Percentiles rank a stretch among this genome's conserved stretches.
Conservation (phyloP, 2,797 vertebrate species). For the Danionella dracula region DNA sequence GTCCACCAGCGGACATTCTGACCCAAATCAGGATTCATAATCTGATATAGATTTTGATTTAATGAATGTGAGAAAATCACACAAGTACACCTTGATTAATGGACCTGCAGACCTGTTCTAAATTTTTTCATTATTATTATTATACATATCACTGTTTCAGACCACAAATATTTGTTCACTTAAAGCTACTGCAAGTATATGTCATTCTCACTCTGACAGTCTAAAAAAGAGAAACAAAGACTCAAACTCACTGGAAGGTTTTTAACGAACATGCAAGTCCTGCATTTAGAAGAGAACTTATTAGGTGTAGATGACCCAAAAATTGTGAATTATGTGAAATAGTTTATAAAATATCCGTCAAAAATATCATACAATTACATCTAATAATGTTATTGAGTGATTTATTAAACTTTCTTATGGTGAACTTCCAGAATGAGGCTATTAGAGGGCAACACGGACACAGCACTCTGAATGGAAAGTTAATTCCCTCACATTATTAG, state of each 20-base stretch:
- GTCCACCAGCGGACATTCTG: too few species aligned
- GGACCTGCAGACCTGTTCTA: neutral
- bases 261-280: constrained; percentile 20
- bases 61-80: neutral
- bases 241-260: constrained; percentile 29
- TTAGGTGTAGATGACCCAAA: too few species aligned
- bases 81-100: neutral
- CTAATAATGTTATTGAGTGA: too few species aligned
- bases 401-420: neutral
- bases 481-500: constrained; percentile 36
- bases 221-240: constrained; percentile 40
- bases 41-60: neutral
- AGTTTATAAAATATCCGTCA: too few species aligned
- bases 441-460: constrained; percentile 43
- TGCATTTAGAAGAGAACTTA: constrained; percentile 15
- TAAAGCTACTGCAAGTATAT: constrained; percentile 33
- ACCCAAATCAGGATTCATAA: too few species aligned
- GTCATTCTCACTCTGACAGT: constrained; percentile 44
- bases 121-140: too few species aligned
- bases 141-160: constrained; percentile 22
- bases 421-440: constrained; percentile 33
- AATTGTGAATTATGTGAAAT: too few species aligned
- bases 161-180: constrained; percentile 28
- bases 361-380: too few species aligned
- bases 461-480: constrained; percentile 33